Evolutionary conservation across 2,888 invertebrate genomes (phyloP).

Genomic region (Rugalucina vietnamica): DNA sequence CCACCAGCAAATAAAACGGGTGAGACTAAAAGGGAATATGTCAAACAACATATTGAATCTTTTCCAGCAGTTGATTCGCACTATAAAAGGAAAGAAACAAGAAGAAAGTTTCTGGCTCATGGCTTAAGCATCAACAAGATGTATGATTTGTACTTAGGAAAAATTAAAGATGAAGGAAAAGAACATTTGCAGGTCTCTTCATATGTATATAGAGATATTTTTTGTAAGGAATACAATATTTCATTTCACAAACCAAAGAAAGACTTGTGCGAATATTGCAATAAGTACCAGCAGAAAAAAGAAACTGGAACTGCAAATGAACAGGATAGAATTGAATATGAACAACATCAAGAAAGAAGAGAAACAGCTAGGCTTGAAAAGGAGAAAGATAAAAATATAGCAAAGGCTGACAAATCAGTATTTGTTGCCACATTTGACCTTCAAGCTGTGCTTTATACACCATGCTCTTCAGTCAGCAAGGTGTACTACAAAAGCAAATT

Average conservation of each 20-base stretch:
- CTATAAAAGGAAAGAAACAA: slow-evolving; percentile 12
- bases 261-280: slow-evolving; percentile 40
- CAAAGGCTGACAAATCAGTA: slow-evolving; percentile 16
- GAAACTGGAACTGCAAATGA: not conserved
- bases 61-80: slow-evolving; percentile 20
- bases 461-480: slow-evolving; percentile 38
- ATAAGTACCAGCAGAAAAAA: slow-evolving; percentile 17
- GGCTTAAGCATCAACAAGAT: slow-evolving; percentile 21
- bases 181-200: not conserved
- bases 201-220: slow-evolving; percentile 34
- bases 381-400: slow-evolving; percentile 14
- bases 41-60: slow-evolving; percentile 30
- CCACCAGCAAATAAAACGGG: slow-evolving; percentile 41
- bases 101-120: slow-evolving; percentile 6
- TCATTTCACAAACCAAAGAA: slow-evolving; percentile 51
- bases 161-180: not conserved
- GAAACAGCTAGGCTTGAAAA: slow-evolving; percentile 27
- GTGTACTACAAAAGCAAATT: slow-evolving; percentile 44
- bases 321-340: not conserved
- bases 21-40: not conserved
- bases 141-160: not conserved
- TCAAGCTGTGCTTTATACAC: slow-evolving; percentile 33
- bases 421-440: slow-evolving; percentile 39
- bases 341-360: slow-evolving; percentile 18
- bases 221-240: slow-evolving; percentile 37